These are phyloP conservation scores for Temnothorax longispinosus DNA, from an alignment of 1,140 invertebrate genomes.

Conservation along the genomic window DNA sequence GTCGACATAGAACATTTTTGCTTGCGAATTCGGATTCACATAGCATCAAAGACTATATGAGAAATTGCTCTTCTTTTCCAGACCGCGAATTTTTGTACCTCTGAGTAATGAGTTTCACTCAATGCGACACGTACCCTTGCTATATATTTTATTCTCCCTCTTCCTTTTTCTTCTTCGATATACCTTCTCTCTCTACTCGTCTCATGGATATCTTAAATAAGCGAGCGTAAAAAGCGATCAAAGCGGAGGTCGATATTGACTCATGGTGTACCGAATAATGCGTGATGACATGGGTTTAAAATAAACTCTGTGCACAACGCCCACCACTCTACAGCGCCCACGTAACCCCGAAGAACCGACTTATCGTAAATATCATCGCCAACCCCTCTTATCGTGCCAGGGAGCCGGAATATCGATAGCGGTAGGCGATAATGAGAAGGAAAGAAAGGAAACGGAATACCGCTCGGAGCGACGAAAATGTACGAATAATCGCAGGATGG, in stretches of 20 bases:
- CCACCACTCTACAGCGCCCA: conserved; percentile 30
- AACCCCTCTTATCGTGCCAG: conserved; percentile 22
- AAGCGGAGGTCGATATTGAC: conserved; percentile 38
- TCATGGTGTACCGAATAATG: conserved; percentile 55
- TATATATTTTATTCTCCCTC: conserved; percentile 1
- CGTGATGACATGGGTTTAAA: conserved; percentile 52
- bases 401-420: conserved; percentile 1
- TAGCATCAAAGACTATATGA: too few species aligned
- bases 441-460: conserved; percentile 8
- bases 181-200: not conserved
- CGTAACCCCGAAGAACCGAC: not conserved
- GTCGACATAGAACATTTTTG: too few species aligned
- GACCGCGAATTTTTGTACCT: too few species aligned
- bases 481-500: not conserved
- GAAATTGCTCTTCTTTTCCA: too few species aligned
- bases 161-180: not conserved
- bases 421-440: not conserved
- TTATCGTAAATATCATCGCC: conserved; percentile 50
- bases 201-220: conserved; percentile 23
- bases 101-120: not conserved
- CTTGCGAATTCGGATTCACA: too few species aligned
- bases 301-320: conserved; percentile 34
- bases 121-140: not conserved
- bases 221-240: conserved; percentile 27
- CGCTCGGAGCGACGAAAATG: not conserved